A percentile compares a stretch with the other conserved stretches of the same genome.
Conservation (phyloP, 2,797 vertebrate genomes). For the Aulostomus chinensis region DNA sequence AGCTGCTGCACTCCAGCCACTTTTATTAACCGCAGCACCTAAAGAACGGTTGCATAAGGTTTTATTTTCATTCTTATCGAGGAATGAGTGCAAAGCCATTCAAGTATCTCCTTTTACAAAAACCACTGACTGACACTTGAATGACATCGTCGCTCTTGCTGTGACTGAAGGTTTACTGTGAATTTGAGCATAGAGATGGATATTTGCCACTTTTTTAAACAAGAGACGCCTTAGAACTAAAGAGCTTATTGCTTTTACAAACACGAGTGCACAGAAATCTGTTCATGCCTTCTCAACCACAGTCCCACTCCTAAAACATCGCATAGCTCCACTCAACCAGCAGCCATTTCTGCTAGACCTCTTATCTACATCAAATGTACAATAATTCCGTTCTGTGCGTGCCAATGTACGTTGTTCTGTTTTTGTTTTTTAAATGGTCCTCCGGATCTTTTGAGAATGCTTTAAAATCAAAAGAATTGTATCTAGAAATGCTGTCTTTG, state of each 20-base stretch:
- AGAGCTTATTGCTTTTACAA: slow-evolving; percentile 42
- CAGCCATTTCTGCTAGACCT: slow-evolving; percentile 43
- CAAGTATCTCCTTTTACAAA: slow-evolving; percentile 42
- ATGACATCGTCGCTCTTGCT: slow-evolving; percentile 68
- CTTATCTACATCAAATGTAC: slow-evolving; percentile 34
- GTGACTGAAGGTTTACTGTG: slow-evolving; percentile 77
- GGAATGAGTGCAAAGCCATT: slow-evolving; percentile 64
- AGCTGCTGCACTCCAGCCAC: slow-evolving; percentile 29
- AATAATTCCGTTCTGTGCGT: slow-evolving; percentile 21
- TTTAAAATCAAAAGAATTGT: slow-evolving; percentile 54
- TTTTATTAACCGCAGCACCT: slow-evolving; percentile 35
- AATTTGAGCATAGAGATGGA: slow-evolving; percentile 65
- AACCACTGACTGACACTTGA: slow-evolving; percentile 69
- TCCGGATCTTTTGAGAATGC: slow-evolving; percentile 47
- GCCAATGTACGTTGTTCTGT: slow-evolving; percentile 33
- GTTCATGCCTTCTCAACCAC: slow-evolving; percentile 49
- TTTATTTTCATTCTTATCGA: slow-evolving; percentile 36
- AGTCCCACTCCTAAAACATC: slow-evolving; percentile 27
- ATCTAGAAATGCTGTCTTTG: slow-evolving; percentile 51
- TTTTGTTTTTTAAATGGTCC: slow-evolving; percentile 29
- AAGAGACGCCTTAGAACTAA: slow-evolving; percentile 67
- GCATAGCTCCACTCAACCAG: slow-evolving; percentile 56
- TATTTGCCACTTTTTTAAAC: slow-evolving; percentile 46
- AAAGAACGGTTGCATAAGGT: not conserved
- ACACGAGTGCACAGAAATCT: slow-evolving; percentile 36